phyloP scores from a whole-genome alignment of 2,797 vertebrate species.

The Sebastes hubbsi region DNA sequence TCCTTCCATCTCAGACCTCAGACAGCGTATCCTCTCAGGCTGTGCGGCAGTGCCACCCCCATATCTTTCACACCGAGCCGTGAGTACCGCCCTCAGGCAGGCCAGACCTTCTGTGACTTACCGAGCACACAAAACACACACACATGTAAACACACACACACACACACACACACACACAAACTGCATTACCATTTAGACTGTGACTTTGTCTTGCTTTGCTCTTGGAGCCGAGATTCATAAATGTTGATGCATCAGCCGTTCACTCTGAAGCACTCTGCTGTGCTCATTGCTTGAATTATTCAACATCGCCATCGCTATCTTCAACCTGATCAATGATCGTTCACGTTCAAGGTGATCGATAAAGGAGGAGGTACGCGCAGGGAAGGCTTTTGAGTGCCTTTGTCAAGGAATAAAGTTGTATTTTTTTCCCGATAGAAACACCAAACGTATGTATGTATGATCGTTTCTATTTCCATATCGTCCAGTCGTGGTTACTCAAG shows the following conservation, averaged over 20 bases:
- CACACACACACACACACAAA: neutral
- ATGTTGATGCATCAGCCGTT: conserved; percentile 47
- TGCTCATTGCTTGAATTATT: conserved; percentile 58
- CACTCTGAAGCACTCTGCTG: conserved; percentile 24
- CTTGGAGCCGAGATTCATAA: conserved; percentile 37
- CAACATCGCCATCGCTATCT: conserved; percentile 28
- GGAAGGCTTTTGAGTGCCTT: neutral
- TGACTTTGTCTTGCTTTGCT: conserved; percentile 42
- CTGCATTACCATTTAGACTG: conserved; percentile 47
- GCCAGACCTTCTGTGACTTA: conserved; percentile 64
- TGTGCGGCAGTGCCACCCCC: conserved; percentile 64
- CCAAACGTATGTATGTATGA: neutral
- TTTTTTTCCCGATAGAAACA: conserved; percentile 9
- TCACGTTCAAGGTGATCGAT: conserved; percentile 39
- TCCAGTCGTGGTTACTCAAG: neutral
- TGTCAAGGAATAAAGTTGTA: conserved; percentile 4
- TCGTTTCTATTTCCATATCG: neutral
- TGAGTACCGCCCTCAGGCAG: conserved; percentile 62
- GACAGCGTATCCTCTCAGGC: conserved; percentile 61
- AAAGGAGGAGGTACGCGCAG: neutral
- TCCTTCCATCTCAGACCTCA: conserved; percentile 64
- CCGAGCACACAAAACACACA: conserved; percentile 38
- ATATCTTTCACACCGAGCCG: conserved; percentile 63
- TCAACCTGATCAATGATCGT: conserved; percentile 40
- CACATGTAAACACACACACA: neutral